phyloP scores from a whole-genome alignment of 2,113 vertebrate species.

The Cnemophilus loriae region DNA sequence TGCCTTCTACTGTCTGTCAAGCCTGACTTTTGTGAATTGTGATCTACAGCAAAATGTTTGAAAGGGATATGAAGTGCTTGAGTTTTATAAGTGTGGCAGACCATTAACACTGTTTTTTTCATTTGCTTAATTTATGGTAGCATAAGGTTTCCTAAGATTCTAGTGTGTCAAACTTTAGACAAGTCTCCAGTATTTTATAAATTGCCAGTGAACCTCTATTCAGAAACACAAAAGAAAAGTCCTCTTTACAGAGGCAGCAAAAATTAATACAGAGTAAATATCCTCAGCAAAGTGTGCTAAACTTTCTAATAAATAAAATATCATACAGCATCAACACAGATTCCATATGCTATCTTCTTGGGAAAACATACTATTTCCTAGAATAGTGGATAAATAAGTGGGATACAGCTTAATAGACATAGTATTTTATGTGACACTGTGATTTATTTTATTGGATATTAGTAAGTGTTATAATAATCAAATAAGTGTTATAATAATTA shows the following conservation, averaged over 20 bases:
- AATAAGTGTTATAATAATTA: not conserved
- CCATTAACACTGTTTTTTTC: not conserved
- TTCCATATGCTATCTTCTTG: not conserved
- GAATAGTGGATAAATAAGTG: not conserved
- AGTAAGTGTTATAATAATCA: not conserved
- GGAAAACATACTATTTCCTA: not conserved
- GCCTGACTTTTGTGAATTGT: not conserved
- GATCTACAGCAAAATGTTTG: not conserved
- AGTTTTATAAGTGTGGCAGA: not conserved
- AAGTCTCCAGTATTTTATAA: not conserved
- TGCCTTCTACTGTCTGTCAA: not conserved
- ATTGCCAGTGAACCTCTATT: not conserved
- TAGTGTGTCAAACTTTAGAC: not conserved
- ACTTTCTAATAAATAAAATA: not conserved
- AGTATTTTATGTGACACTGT: not conserved
- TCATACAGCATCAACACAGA: not conserved
- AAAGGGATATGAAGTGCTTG: not conserved
- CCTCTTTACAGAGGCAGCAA: not conserved
- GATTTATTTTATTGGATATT: not conserved
- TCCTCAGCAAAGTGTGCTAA: not conserved
- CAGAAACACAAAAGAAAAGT: not conserved
- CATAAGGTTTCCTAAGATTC: not conserved
- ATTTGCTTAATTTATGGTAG: not conserved
- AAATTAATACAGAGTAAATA: not conserved
- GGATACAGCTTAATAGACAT: not conserved